Evolutionary conservation across 2,113 vertebrate species (phyloP).

Genomic region (Caretta caretta): DNA sequence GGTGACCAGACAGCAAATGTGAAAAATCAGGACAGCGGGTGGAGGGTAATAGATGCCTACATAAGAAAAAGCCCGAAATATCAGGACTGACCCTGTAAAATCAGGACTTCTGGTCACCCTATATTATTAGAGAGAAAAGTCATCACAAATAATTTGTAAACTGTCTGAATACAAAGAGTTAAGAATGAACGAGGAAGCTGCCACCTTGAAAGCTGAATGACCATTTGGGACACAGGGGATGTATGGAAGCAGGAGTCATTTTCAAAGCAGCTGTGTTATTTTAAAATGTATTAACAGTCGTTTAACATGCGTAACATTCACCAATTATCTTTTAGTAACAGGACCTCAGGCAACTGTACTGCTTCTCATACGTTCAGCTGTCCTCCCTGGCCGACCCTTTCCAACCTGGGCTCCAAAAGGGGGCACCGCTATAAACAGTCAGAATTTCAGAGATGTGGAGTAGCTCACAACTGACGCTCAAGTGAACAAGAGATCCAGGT

Average conservation of each 20-base stretch:
- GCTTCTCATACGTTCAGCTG: not conserved
- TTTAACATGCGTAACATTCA: not conserved
- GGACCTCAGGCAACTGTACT: not conserved
- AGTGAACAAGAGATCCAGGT: not conserved
- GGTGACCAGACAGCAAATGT: no score
- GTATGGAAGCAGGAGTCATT: not conserved
- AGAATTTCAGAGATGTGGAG: accelerated
- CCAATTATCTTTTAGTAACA: not conserved
- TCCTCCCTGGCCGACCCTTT: not conserved
- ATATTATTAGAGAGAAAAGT: not conserved
- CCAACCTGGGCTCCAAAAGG: not conserved
- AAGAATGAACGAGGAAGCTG: not conserved
- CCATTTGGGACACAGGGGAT: not conserved
- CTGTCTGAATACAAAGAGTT: not conserved
- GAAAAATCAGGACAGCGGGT: no score
- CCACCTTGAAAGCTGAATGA: not conserved
- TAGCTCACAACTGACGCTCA: no score
- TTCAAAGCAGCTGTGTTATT: not conserved
- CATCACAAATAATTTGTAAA: not conserved
- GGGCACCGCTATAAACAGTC: no score
- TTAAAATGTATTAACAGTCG: not conserved
- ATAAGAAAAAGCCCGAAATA: no score
- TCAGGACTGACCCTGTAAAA: no score
- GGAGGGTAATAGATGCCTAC: no score
- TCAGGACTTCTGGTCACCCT: no score